These are phyloP conservation scores for Acanthisitta chloris DNA, from an alignment of 2,113 vertebrate species.

Conservation along the genomic window DNA sequence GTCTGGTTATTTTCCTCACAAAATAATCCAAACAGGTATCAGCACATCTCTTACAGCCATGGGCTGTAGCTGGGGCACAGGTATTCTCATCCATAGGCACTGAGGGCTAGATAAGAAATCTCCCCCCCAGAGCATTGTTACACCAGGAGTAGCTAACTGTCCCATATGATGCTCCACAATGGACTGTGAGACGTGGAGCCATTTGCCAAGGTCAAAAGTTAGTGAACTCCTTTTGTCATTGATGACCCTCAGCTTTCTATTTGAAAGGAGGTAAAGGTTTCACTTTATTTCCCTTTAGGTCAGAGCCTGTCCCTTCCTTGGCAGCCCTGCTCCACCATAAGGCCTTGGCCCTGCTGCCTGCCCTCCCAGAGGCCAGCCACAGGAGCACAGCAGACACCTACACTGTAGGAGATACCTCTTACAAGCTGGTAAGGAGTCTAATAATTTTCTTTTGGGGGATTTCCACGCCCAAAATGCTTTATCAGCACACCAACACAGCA, in stretches of 20 bases:
- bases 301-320: background rate
- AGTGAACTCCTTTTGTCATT: background rate
- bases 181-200: background rate
- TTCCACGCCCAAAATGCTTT: background rate
- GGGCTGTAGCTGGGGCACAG: background rate
- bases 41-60: background rate
- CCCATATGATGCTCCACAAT: background rate
- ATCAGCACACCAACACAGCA: background rate
- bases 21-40: background rate
- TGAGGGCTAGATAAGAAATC: background rate
- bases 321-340: background rate
- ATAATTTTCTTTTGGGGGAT: background rate
- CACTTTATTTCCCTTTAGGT: background rate
- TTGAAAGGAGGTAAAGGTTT: background rate
- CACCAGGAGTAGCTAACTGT: background rate
- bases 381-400: background rate
- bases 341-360: background rate
- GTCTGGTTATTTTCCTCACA: background rate
- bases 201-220: background rate
- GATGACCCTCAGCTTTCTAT: background rate
- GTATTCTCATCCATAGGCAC: accelerated
- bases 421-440: background rate
- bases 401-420: background rate
- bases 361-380: background rate
- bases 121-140: background rate